These are phyloP conservation scores for Ictidomys tridecemlineatus DNA, from an alignment of 2,113 vertebrate genomes.

Conservation along the genomic window DNA sequence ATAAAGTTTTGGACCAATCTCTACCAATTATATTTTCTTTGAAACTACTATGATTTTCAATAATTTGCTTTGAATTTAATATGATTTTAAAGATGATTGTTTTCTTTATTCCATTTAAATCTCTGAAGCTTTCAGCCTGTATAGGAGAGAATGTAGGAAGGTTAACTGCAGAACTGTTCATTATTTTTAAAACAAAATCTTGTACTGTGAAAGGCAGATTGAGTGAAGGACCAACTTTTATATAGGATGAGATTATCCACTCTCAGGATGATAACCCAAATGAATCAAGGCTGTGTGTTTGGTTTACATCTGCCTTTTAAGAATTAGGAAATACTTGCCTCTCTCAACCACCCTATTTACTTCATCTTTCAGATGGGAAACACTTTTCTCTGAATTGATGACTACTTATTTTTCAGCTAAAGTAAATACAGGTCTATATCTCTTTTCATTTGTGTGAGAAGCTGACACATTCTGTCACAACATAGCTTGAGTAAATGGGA, in stretches of 20 bases:
- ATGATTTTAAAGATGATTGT: background rate
- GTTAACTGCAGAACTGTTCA: slow-evolving; percentile 29
- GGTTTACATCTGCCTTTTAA: slow-evolving; percentile 82
- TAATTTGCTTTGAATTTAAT: background rate
- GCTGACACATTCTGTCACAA: slow-evolving; percentile 92
- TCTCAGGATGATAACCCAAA: slow-evolving; percentile 58
- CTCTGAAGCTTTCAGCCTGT: slow-evolving; percentile 4
- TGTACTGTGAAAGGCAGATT: background rate
- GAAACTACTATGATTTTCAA: background rate
- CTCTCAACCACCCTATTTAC: slow-evolving; percentile 86
- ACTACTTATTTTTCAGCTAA: slow-evolving; percentile 91
- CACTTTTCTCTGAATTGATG: slow-evolving; percentile 89
- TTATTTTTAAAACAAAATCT: slow-evolving; percentile 55
- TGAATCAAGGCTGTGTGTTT: slow-evolving; percentile 75
- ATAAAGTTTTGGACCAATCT: background rate
- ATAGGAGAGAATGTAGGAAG: background rate
- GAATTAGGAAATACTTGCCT: slow-evolving; percentile 83
- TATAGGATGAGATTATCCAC: slow-evolving; percentile 53
- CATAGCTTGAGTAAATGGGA: slow-evolving; percentile 89
- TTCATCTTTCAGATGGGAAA: slow-evolving; percentile 86
- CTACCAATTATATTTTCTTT: slow-evolving; percentile 5
- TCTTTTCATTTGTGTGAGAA: slow-evolving; percentile 90
- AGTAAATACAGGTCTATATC: slow-evolving; percentile 91
- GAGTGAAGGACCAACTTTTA: slow-evolving; percentile 52
- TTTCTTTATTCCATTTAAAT: slow-evolving; percentile 7